These are phyloP conservation scores for Labrus mixtus DNA, from an alignment of 2,113 vertebrate genomes.

Conservation along the genomic window DNA sequence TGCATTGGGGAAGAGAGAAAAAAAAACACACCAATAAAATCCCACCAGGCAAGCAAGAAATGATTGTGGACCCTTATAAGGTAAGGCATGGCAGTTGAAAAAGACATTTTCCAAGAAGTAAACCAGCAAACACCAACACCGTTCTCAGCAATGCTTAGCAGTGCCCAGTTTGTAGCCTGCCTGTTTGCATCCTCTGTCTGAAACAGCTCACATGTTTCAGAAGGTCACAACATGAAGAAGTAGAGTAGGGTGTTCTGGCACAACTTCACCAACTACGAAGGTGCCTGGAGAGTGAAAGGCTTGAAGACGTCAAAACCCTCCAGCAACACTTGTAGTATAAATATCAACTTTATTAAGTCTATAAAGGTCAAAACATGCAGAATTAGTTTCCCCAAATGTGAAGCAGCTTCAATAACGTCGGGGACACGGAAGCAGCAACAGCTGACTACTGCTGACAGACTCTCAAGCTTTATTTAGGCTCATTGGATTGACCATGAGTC, in stretches of 20 bases:
- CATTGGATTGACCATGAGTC: slow-evolving; percentile 30
- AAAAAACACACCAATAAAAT: slow-evolving; percentile 25
- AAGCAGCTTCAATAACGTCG: background rate
- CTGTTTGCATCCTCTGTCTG: slow-evolving; percentile 12
- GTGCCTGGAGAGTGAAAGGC: too few relatives aligned
- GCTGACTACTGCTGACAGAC: slow-evolving; percentile 51
- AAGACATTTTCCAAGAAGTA: slow-evolving; percentile 36
- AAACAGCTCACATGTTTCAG: slow-evolving; percentile 34
- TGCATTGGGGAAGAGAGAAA: background rate
- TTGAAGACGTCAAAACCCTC: too few relatives aligned
- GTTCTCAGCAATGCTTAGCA: slow-evolving; percentile 6
- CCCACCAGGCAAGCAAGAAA: slow-evolving; percentile 11
- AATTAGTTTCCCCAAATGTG: background rate
- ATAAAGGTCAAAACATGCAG: too few relatives aligned
- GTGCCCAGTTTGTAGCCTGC: background rate
- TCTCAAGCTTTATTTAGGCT: slow-evolving; percentile 47
- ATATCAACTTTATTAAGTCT: too few relatives aligned
- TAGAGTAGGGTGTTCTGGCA: too few relatives aligned
- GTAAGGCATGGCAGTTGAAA: slow-evolving; percentile 16
- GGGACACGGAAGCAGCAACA: slow-evolving; percentile 15
- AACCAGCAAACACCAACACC: slow-evolving; percentile 2
- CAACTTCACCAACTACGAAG: too few relatives aligned
- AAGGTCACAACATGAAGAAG: slow-evolving; percentile 10
- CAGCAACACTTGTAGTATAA: too few relatives aligned
- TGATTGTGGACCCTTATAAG: slow-evolving; percentile 26